These are phyloP conservation scores for Actias luna DNA, from an alignment of 2,888 invertebrate genomes.

Conservation along the genomic window DNA sequence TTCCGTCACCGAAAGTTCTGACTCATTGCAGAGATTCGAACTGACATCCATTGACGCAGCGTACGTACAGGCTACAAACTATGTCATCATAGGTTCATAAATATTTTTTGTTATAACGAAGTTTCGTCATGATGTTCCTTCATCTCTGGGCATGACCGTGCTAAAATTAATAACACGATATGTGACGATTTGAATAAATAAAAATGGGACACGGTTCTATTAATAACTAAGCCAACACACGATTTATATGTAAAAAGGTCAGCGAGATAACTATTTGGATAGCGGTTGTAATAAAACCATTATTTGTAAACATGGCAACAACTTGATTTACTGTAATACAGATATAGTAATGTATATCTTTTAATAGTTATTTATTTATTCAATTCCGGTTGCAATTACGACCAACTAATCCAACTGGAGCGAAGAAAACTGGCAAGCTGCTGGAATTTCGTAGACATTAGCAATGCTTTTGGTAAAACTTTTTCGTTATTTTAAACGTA, in stretches of 20 bases:
- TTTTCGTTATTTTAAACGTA: slow-evolving; percentile 13
- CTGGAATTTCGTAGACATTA: slow-evolving; percentile 22
- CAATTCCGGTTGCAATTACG: slow-evolving; percentile 20
- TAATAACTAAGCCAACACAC: neutral
- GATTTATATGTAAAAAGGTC: neutral
- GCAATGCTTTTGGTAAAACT: slow-evolving; percentile 17
- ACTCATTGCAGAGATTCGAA: too few species aligned
- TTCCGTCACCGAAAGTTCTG: too few species aligned
- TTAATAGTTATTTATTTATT: slow-evolving; percentile 18
- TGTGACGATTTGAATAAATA: neutral
- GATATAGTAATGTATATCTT: slow-evolving; percentile 11
- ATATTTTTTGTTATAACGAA: too few species aligned
- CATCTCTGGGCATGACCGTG: neutral
- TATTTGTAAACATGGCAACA: slow-evolving; percentile 19
- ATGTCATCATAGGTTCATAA: too few species aligned
- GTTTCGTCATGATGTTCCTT: too few species aligned
- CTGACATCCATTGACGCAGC: too few species aligned
- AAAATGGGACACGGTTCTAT: neutral
- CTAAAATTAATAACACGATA: neutral
- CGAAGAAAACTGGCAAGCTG: slow-evolving; percentile 21
- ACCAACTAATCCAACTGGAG: slow-evolving; percentile 22
- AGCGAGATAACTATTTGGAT: neutral
- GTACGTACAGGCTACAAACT: too few species aligned
- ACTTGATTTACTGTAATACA: slow-evolving; percentile 11
- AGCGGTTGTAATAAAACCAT: slow-evolving; percentile 9